Conservation (phyloP, 2,888 invertebrate species). For the Creontiades dilutus region DNA sequence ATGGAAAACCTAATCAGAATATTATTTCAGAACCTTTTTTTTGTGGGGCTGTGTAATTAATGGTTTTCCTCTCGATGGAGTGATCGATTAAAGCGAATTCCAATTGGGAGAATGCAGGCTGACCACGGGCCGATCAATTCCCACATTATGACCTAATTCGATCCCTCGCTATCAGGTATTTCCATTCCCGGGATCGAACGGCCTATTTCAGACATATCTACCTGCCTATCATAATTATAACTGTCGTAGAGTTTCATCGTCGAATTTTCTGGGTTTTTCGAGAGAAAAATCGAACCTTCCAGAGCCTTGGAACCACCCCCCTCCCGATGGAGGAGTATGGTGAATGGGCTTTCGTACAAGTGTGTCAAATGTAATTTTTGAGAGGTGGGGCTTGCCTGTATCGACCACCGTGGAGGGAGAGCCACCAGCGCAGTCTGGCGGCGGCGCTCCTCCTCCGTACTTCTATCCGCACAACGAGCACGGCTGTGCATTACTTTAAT, state of each 20-base stretch:
- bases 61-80: too few relatives aligned
- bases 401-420: conserved; percentile 69
- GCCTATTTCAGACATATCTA: too few relatives aligned
- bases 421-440: conserved; percentile 71
- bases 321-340: conserved; percentile 10
- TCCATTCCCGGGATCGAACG: conserved; percentile 17
- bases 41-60: too few relatives aligned
- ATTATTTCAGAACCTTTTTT: too few relatives aligned
- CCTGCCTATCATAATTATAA: too few relatives aligned
- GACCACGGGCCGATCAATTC: neutral
- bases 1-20: too few relatives aligned
- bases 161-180: conserved; percentile 20
- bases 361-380: conserved; percentile 72
- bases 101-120: neutral
- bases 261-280: neutral
- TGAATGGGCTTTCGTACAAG: conserved; percentile 70
- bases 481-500: conserved; percentile 72
- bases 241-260: neutral
- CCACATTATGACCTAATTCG: conserved; percentile 15
- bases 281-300: neutral
- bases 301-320: too few relatives aligned
- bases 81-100: neutral
- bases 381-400: conserved; percentile 69
- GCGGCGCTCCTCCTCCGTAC: conserved; percentile 69
- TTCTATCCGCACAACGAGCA: conserved; percentile 72